These are phyloP conservation scores for Rhamnusium bicolor DNA, from an alignment of 2,888 invertebrate species.

Conservation along the genomic window DNA sequence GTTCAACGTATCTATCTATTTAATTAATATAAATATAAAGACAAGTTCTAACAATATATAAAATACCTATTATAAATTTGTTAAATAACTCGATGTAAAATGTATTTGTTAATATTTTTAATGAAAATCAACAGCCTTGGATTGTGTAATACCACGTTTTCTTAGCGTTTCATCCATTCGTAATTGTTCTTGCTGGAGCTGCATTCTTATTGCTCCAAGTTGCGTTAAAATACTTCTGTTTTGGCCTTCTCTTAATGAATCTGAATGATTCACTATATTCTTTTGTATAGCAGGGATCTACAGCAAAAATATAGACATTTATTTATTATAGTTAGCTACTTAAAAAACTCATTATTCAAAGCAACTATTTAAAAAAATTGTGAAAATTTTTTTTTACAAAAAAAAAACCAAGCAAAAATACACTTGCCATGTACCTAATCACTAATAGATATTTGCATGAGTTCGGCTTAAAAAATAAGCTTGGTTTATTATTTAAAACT, in stretches of 20 bases:
- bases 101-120: conserved; percentile 51
- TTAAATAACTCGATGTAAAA: conserved; percentile 61
- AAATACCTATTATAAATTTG: conserved; percentile 61
- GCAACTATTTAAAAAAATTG: too few species aligned
- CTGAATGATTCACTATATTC: conserved; percentile 73
- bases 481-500: too few species aligned
- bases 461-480: too few species aligned
- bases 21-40: conserved; percentile 66
- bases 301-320: conserved; percentile 37
- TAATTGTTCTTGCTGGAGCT: conserved; percentile 79
- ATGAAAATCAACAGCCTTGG: conserved; percentile 69
- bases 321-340: too few species aligned
- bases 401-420: too few species aligned
- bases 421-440: too few species aligned
- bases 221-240: conserved; percentile 78
- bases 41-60: conserved; percentile 66
- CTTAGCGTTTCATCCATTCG: conserved; percentile 73
- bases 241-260: conserved; percentile 68
- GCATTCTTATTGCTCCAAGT: conserved; percentile 79
- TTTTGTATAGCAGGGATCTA: conserved; percentile 79
- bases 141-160: conserved; percentile 67
- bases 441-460: too few species aligned
- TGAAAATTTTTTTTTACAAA: too few species aligned
- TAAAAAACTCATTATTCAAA: too few species aligned
- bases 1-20: conserved; percentile 49